These are phyloP conservation scores for Scelioninae gen. 1 DNA, from an alignment of 2,888 invertebrate genomes.

Conservation along the genomic window DNA sequence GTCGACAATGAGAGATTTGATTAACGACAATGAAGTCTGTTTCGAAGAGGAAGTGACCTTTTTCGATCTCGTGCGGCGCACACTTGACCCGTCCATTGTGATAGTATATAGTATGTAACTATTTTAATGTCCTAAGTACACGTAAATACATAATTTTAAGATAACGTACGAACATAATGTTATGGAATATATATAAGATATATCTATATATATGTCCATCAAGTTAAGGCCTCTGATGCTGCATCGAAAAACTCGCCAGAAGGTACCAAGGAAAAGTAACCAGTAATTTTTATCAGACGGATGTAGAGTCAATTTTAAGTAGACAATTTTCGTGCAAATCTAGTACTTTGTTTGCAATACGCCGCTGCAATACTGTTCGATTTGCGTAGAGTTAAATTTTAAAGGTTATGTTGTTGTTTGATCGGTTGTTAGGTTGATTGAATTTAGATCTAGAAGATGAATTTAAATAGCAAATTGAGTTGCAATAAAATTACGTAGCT, in stretches of 20 bases:
- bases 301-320: slow-evolving; percentile 35
- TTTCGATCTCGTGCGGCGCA: slow-evolving; percentile 71
- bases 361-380: slow-evolving; percentile 51
- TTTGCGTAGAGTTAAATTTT: slow-evolving; percentile 32
- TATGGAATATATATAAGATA: slow-evolving; percentile 58
- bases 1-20: slow-evolving; percentile 65
- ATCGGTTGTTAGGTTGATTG: slow-evolving; percentile 11
- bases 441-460: slow-evolving; percentile 47
- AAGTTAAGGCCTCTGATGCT: slow-evolving; percentile 71
- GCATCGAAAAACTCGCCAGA: slow-evolving; percentile 62
- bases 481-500: slow-evolving; percentile 53
- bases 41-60: slow-evolving; percentile 66
- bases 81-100: slow-evolving; percentile 79
- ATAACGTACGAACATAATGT: slow-evolving; percentile 63
- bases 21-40: slow-evolving; percentile 58
- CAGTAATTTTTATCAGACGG: slow-evolving; percentile 59
- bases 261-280: slow-evolving; percentile 11
- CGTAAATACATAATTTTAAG: slow-evolving; percentile 70
- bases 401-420: slow-evolving; percentile 36
- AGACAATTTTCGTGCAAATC: slow-evolving; percentile 43
- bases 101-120: slow-evolving; percentile 79
- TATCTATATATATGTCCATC: slow-evolving; percentile 69
- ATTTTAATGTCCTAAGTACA: slow-evolving; percentile 77
- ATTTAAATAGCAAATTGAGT: slow-evolving; percentile 42
- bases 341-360: slow-evolving; percentile 59